These are phyloP conservation scores for Crax fasciolata DNA, from an alignment of 2,797 vertebrate species.

Conservation along the genomic window DNA sequence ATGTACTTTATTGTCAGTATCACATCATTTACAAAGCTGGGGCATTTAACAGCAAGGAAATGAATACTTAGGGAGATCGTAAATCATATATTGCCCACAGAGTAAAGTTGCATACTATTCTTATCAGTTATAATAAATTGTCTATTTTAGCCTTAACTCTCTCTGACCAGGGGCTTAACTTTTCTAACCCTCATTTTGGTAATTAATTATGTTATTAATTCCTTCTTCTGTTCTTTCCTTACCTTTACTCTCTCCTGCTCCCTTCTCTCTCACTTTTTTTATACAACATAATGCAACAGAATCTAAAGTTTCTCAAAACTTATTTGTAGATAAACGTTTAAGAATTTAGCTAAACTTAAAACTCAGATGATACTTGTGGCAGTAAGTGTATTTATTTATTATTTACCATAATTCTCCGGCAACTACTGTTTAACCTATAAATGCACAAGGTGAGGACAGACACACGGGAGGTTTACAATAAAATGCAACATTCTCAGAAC, in stretches of 20 bases:
- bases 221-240: background rate
- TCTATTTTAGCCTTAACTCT: background rate
- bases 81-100: slow-evolving; percentile 1
- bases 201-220: background rate
- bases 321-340: background rate
- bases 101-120: background rate
- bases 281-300: background rate
- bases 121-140: background rate
- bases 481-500: background rate
- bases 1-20: background rate
- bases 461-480: fast-evolving
- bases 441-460: background rate
- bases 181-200: background rate
- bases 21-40: slow-evolving; percentile 29
- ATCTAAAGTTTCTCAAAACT: background rate
- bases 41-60: slow-evolving; percentile 38
- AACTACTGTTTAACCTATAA: background rate
- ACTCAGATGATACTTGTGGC: background rate
- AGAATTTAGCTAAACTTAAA: background rate
- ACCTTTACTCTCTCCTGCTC: background rate
- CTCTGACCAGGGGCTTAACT: background rate
- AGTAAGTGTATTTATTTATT: background rate
- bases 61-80: background rate
- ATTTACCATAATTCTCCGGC: background rate
- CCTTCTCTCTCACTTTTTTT: background rate